phyloP scores from a whole-genome alignment of 2,113 vertebrate genomes.

The Rutilus rutilus region DNA sequence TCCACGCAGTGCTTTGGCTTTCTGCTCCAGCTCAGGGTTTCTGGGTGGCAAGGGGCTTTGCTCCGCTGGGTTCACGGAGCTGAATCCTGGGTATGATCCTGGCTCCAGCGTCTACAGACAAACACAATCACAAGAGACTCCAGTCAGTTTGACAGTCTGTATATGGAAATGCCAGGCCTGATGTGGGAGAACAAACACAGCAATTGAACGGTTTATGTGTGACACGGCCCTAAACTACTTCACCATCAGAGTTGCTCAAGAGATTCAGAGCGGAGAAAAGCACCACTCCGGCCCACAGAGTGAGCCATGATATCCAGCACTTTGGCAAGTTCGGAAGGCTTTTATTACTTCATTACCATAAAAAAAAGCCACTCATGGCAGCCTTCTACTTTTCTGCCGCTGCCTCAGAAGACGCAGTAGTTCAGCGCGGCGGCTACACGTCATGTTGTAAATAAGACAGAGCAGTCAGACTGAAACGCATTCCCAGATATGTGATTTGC shows the following conservation, averaged over 20 bases:
- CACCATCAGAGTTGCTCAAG: not conserved
- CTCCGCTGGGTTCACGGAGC: constrained; percentile 78
- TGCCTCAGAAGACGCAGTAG: too few species aligned
- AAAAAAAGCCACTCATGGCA: too few species aligned
- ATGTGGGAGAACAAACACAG: not conserved
- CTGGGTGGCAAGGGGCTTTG: constrained; percentile 77
- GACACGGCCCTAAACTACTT: not conserved
- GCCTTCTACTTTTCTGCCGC: too few species aligned
- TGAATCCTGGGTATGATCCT: constrained; percentile 82
- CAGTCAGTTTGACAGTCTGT: not conserved
- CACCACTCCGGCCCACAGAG: not conserved
- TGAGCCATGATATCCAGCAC: not conserved
- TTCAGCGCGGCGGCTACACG: too few species aligned
- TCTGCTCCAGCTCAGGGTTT: constrained; percentile 92
- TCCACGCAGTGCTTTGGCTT: constrained; percentile 94
- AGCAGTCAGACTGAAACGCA: too few species aligned
- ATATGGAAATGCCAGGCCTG: not conserved
- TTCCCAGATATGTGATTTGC: too few species aligned
- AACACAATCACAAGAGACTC: constrained; percentile 5
- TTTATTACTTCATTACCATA: not conserved
- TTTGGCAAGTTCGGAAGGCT: not conserved
- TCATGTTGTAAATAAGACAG: too few species aligned
- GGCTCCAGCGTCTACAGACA: constrained; percentile 85
- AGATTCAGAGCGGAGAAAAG: not conserved
- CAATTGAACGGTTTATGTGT: not conserved